Evolutionary conservation across 2,888 invertebrate genomes (phyloP).

Genomic region (Dryobotodes eremita): DNA sequence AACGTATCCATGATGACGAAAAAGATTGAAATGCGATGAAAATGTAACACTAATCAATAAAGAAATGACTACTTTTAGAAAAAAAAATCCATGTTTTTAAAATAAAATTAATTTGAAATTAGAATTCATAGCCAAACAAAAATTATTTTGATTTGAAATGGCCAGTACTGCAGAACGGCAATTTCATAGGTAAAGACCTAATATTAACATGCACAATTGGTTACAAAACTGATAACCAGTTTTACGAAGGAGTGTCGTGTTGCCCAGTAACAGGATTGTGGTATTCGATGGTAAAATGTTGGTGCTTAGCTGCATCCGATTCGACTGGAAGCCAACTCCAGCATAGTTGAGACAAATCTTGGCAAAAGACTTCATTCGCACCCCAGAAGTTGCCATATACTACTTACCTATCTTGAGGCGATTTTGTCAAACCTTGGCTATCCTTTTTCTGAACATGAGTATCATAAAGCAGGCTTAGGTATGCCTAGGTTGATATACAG

Average conservation of each 20-base stretch:
- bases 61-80: too few relatives aligned
- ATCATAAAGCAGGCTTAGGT: neutral
- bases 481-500: neutral
- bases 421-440: neutral
- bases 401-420: neutral
- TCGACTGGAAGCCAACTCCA: neutral
- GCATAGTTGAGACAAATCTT: neutral
- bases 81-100: too few relatives aligned
- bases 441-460: neutral
- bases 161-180: too few relatives aligned
- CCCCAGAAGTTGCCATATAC: neutral
- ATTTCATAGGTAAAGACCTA: too few relatives aligned
- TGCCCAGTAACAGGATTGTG: neutral
- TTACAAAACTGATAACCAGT: neutral
- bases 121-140: too few relatives aligned
- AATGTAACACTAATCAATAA: too few relatives aligned
- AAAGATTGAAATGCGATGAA: too few relatives aligned
- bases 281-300: neutral
- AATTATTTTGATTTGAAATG: too few relatives aligned
- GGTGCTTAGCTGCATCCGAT: too few relatives aligned
- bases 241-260: neutral
- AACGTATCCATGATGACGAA: too few relatives aligned
- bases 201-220: slow-evolving; percentile 7
- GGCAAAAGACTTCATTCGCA: neutral
- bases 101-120: too few relatives aligned